Conservation (phyloP, 2,113 vertebrate species). For the Hiodon tergisus region DNA sequence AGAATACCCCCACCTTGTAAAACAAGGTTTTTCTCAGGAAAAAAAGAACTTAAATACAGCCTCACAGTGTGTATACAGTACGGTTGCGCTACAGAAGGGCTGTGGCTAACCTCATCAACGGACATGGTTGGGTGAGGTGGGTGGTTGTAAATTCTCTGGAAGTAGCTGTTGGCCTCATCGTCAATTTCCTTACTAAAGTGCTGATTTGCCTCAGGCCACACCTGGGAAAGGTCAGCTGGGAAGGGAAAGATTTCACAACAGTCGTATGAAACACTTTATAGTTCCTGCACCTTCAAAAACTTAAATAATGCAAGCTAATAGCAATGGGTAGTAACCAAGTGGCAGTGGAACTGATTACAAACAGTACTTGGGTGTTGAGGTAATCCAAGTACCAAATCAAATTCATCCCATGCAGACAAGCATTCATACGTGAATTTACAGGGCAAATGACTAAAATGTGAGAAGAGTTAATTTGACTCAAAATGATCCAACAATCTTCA, state of each 20-base stretch:
- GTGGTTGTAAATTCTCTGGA: conserved; percentile 98
- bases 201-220: conserved; percentile 99
- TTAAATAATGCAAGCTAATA: not conserved
- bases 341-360: too few relatives aligned
- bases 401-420: conserved; percentile 17
- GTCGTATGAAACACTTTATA: not conserved
- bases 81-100: not conserved
- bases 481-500: not conserved
- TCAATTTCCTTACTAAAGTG: conserved; percentile 99
- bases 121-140: conserved; percentile 99
- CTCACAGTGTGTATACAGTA: not conserved
- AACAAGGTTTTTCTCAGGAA: too few relatives aligned
- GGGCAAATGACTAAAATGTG: conserved; percentile 1
- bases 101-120: conserved; percentile 85
- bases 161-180: conserved; percentile 98
- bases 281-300: not conserved
- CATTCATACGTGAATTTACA: conserved; percentile 26
- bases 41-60: not conserved
- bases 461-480: not conserved
- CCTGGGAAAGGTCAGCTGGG: conserved; percentile 97
- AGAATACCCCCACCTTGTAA: not conserved
- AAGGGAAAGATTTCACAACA: not conserved
- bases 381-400: not conserved
- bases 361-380: too few relatives aligned
- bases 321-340: too few relatives aligned